Percentiles rank a stretch among this genome's conserved stretches.
These are phyloP conservation scores for Corapipo altera DNA, from an alignment of 2,113 vertebrate genomes.

Conservation along the genomic window DNA sequence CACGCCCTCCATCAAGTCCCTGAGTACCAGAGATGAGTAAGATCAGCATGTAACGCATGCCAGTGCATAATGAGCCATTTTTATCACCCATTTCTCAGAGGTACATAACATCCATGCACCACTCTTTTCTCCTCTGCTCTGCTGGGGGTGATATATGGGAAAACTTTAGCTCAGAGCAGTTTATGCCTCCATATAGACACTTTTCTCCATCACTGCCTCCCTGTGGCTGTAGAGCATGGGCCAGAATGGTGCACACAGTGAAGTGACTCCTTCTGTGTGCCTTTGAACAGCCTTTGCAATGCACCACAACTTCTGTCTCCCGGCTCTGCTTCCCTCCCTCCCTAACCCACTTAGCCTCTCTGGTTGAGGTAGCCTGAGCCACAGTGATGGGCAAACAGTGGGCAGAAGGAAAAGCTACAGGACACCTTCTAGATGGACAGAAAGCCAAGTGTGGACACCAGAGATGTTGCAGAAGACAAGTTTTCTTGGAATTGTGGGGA, in stretches of 20 bases:
- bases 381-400: fast-evolving
- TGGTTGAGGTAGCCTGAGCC: neutral
- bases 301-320: neutral
- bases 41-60: neutral
- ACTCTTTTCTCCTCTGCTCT: neutral
- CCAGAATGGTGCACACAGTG: neutral
- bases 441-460: neutral
- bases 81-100: neutral
- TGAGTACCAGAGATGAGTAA: neutral
- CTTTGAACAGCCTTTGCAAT: neutral
- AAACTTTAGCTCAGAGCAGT: neutral
- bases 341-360: neutral
- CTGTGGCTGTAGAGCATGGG: neutral
- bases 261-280: neutral
- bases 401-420: neutral
- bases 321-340: neutral
- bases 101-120: neutral
- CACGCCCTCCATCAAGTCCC: neutral
- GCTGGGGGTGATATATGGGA: neutral
- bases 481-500: neutral
- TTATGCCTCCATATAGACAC: neutral
- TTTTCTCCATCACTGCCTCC: neutral
- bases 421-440: neutral
- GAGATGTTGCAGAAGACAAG: neutral
- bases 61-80: neutral